Conservation (phyloP, 2,113 vertebrate species). For the Maccullochella peelii region DNA sequence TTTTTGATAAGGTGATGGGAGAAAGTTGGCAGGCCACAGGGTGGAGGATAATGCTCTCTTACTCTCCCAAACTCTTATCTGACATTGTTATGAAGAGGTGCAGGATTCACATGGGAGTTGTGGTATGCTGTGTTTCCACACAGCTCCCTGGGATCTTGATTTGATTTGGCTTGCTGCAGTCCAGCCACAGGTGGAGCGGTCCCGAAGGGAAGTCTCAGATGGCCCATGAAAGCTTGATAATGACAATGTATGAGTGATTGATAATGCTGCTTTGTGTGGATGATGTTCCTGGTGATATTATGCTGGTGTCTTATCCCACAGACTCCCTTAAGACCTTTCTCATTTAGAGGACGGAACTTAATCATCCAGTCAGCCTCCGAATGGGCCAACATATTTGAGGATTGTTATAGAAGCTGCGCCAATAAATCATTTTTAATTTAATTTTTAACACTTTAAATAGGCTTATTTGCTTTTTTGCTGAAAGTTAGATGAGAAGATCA, state of each 20-base stretch:
- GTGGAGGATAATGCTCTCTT: background rate
- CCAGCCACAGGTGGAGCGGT: conserved; percentile 55
- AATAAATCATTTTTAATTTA: too few species aligned
- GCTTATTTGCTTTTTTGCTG: background rate
- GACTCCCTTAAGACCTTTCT: background rate
- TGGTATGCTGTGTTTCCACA: conserved; percentile 51
- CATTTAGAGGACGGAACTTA: background rate
- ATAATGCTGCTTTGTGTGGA: background rate
- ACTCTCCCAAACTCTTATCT: conserved; percentile 50
- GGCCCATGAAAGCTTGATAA: conserved; percentile 11
- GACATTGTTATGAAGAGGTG: conserved; percentile 45
- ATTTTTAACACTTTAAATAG: background rate
- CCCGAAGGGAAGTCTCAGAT: conserved; percentile 1
- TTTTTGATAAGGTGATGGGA: conserved; percentile 40
- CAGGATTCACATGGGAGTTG: conserved; percentile 64
- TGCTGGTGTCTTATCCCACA: background rate
- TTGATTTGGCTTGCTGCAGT: conserved; percentile 27
- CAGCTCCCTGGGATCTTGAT: conserved; percentile 20
- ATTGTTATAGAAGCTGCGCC: background rate
- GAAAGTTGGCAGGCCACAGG: conserved; percentile 19
- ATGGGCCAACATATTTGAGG: background rate
- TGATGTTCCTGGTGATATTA: background rate
- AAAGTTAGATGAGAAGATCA: background rate
- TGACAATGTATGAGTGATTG: background rate
- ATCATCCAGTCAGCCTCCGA: background rate